A percentile compares a stretch with the other conserved stretches of the same genome.
These are phyloP conservation scores for Drosophila buzzatii DNA, from an alignment of 2,888 invertebrate genomes.

Conservation along the genomic window DNA sequence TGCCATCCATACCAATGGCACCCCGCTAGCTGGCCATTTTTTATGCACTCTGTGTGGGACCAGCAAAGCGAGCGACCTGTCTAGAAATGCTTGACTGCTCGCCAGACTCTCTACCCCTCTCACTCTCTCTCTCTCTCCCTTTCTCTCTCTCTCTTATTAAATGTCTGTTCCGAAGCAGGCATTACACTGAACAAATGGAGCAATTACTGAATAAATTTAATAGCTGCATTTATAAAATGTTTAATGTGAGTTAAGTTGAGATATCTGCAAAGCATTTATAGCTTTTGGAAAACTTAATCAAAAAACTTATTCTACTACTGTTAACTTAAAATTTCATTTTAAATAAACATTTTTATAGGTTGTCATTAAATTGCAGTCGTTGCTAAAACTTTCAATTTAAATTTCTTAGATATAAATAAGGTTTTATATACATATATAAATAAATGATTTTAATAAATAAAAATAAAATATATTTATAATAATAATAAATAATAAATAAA, in stretches of 20 bases:
- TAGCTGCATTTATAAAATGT: background rate
- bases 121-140: slow-evolving; percentile 16
- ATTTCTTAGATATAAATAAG: no score
- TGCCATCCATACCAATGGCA: slow-evolving; percentile 22
- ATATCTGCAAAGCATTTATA: background rate
- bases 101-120: slow-evolving; percentile 22
- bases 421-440: no score
- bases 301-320: no score
- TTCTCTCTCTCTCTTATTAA: slow-evolving; percentile 6
- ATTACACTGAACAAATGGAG: slow-evolving; percentile 21
- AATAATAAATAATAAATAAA: no score
- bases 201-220: background rate
- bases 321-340: no score
- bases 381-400: no score
- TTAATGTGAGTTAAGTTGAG: background rate
- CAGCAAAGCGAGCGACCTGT: slow-evolving; percentile 23
- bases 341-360: no score
- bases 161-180: slow-evolving; percentile 34
- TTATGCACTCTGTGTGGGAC: slow-evolving; percentile 39
- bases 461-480: no score
- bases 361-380: no score
- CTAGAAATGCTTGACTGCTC: slow-evolving; percentile 18
- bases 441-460: no score
- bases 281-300: no score
- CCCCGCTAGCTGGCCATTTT: slow-evolving; percentile 57